phyloP scores from a whole-genome alignment of 2,888 invertebrate species.

The Alloscopus bannaensis region DNA sequence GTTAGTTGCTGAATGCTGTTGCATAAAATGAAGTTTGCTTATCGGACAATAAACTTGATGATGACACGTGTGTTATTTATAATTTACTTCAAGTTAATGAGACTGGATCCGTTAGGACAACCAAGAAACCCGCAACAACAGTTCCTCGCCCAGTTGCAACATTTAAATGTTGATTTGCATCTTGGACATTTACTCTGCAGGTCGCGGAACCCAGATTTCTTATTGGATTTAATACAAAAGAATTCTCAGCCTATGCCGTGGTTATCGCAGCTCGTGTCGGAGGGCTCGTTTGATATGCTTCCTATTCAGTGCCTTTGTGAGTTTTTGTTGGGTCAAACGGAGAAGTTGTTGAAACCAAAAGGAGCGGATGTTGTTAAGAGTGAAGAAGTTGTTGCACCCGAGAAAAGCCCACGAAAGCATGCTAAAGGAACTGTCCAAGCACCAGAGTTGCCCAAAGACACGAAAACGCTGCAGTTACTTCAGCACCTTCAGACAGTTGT shows the following conservation, averaged over 20 bases:
- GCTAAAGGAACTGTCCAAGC: slow-evolving; percentile 76
- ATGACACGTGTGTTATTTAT: not conserved
- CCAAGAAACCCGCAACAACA: slow-evolving; percentile 87
- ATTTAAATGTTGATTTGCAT: slow-evolving; percentile 85
- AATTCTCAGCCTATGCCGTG: slow-evolving; percentile 97
- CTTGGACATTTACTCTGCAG: slow-evolving; percentile 93
- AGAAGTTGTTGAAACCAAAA: slow-evolving; percentile 63
- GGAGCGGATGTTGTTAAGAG: slow-evolving; percentile 33
- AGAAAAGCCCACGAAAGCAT: slow-evolving; percentile 76
- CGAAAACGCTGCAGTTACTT: slow-evolving; percentile 80
- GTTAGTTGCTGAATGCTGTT: not conserved
- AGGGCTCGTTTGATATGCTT: slow-evolving; percentile 83
- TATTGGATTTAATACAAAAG: slow-evolving; percentile 93
- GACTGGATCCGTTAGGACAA: slow-evolving; percentile 89
- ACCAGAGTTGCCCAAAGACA: slow-evolving; percentile 74
- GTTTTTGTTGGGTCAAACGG: slow-evolving; percentile 83
- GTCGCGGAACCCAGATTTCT: slow-evolving; percentile 92
- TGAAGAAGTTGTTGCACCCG: slow-evolving; percentile 75
- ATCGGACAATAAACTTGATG: not conserved
- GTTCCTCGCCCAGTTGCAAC: slow-evolving; percentile 87
- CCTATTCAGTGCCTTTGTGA: slow-evolving; percentile 99
- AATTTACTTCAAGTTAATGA: slow-evolving; percentile 80
- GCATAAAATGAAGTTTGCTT: not conserved
- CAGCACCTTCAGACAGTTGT: slow-evolving; percentile 78
- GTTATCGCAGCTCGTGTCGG: slow-evolving; percentile 95